These are phyloP conservation scores for Malurus cyaneus DNA, from an alignment of 2,113 vertebrate genomes.

Conservation along the genomic window DNA sequence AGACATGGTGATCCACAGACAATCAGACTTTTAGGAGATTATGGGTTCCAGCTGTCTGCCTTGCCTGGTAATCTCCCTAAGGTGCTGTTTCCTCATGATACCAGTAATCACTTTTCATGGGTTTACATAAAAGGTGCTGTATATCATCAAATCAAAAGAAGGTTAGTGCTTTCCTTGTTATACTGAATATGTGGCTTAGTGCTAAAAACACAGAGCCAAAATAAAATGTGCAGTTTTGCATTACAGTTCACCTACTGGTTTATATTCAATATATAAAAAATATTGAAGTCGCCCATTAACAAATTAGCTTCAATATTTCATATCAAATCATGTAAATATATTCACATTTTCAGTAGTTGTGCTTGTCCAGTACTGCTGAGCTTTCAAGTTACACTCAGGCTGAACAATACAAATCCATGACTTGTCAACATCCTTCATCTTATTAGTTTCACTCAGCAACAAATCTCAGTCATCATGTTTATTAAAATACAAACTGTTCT, in stretches of 20 bases:
- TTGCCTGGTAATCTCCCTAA: neutral
- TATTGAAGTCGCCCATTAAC: neutral
- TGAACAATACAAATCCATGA: neutral
- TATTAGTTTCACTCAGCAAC: neutral
- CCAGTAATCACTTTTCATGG: conserved; percentile 25
- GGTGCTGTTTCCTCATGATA: neutral
- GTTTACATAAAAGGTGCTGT: conserved; percentile 27
- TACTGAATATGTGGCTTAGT: neutral
- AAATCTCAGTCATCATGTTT: neutral
- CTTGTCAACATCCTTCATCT: neutral
- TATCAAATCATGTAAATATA: neutral
- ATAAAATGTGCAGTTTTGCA: neutral
- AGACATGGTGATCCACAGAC: neutral
- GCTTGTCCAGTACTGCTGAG: neutral
- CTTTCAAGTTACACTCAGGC: neutral
- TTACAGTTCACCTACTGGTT: neutral
- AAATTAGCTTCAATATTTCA: neutral
- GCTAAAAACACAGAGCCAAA: neutral
- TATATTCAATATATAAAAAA: neutral
- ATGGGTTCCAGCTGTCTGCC: conserved; percentile 28
- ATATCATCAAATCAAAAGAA: conserved; percentile 35
- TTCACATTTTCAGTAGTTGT: neutral
- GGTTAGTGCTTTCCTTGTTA: conserved; percentile 17
- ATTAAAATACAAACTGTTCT: neutral
- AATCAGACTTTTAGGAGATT: neutral